Percentiles rank a stretch among this genome's conserved stretches.
phyloP scores from a whole-genome alignment of 1,140 invertebrate genomes.

The Caenorhabditis briggsae region DNA sequence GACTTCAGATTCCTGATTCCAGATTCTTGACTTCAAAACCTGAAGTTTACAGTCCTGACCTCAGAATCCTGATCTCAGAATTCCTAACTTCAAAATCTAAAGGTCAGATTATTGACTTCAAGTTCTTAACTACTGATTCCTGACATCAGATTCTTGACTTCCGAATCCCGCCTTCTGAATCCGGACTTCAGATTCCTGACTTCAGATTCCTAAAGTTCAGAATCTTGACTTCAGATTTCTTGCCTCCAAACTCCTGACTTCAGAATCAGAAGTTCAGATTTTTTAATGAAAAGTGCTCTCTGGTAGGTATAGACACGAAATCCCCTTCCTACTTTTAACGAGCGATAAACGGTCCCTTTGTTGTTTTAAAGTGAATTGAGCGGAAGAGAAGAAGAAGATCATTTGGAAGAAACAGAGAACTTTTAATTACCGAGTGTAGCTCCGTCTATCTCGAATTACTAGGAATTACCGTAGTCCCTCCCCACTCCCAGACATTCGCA shows the following conservation, averaged over 20 bases:
- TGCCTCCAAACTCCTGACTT: too few species aligned
- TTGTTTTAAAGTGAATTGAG: slow-evolving; percentile 29
- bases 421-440: slow-evolving; percentile 8
- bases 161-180: too few species aligned
- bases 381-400: not conserved
- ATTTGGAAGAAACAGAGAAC: not conserved
- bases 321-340: not conserved
- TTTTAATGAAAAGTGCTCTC: slow-evolving; percentile 3
- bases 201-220: too few species aligned
- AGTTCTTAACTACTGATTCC: not conserved
- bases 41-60: too few species aligned
- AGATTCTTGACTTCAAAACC: not conserved
- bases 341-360: slow-evolving; percentile 50
- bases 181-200: too few species aligned
- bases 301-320: too few species aligned
- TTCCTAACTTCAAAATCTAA: too few species aligned
- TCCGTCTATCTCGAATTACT: not conserved
- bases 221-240: too few species aligned
- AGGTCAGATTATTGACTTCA: not conserved
- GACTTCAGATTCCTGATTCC: too few species aligned
- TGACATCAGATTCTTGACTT: not conserved
- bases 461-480: slow-evolving; percentile 48
- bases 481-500: not conserved
- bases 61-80: too few species aligned
- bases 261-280: not conserved